Evolutionary conservation across 2,888 invertebrate species (phyloP).

Genomic region (Adelphocoris suturalis): DNA sequence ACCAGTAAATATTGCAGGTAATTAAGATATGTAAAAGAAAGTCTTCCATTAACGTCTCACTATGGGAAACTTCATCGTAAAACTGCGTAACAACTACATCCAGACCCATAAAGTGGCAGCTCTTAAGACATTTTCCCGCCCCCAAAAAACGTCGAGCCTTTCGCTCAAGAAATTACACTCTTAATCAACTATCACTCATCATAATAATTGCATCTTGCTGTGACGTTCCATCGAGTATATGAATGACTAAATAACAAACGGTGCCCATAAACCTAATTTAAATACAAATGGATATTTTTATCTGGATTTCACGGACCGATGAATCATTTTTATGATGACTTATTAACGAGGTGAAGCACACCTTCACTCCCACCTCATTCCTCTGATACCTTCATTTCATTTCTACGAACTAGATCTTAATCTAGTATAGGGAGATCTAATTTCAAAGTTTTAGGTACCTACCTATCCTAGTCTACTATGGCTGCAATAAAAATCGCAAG

Average conservation of each 20-base stretch:
- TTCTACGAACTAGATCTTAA: background rate
- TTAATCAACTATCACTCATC: constrained; percentile 16
- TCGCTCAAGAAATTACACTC: background rate
- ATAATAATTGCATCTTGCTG: constrained; percentile 4
- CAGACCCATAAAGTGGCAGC: background rate
- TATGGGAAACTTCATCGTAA: background rate
- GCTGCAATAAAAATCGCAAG: too few species aligned
- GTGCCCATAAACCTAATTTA: background rate
- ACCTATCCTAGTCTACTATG: too few species aligned
- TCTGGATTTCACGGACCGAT: constrained; percentile 11
- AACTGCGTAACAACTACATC: background rate
- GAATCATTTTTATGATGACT: background rate
- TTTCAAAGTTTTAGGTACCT: too few species aligned
- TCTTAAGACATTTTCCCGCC: background rate
- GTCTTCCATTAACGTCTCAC: background rate
- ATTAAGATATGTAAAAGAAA: background rate
- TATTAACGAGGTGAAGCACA: constrained; percentile 7
- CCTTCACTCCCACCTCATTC: background rate
- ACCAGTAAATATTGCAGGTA: background rate
- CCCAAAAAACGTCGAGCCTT: background rate
- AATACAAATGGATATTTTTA: constrained; percentile 19
- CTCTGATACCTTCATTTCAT: background rate
- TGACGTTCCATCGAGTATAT: constrained; percentile 3
- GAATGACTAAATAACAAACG: constrained; percentile 1
- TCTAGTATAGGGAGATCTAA: background rate